These are phyloP conservation scores for Caenorhabditis sp. DNA, from an alignment of 2,888 invertebrate species.

Conservation along the genomic window DNA sequence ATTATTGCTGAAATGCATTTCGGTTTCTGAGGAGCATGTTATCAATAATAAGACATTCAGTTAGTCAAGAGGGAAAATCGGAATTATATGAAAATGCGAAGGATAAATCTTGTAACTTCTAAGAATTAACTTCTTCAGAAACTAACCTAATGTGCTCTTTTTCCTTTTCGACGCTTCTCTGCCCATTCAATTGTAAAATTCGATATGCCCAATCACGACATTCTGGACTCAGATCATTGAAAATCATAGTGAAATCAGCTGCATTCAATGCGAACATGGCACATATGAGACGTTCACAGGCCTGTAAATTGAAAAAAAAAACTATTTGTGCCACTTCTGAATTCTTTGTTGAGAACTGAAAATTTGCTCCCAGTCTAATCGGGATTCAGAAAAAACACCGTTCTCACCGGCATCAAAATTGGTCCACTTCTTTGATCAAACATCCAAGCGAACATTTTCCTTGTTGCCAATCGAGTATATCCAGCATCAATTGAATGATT, in stretches of 20 bases:
- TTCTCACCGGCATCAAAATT: constrained; percentile 38
- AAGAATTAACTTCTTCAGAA: neutral
- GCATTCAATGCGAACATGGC: constrained; percentile 41
- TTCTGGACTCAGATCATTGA: constrained; percentile 16
- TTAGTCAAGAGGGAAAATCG: no score
- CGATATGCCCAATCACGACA: constrained; percentile 37
- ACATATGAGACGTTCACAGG: constrained; percentile 29
- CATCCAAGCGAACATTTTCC: constrained; percentile 40
- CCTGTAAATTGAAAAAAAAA: constrained; percentile 9
- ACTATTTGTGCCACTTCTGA: no score
- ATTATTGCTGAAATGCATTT: constrained; percentile 20
- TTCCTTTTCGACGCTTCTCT: constrained; percentile 3
- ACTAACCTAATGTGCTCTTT: neutral
- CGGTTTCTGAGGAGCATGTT: no score
- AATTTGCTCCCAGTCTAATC: no score
- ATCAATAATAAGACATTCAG: no score
- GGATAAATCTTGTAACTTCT: no score
- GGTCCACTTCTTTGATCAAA: constrained; percentile 37
- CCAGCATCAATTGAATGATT: constrained; percentile 14
- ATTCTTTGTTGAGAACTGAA: no score
- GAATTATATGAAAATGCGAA: no score
- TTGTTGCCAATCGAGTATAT: constrained; percentile 20
- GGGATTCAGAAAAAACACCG: no score
- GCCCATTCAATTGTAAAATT: constrained; percentile 34
- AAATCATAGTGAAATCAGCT: constrained; percentile 33